Evolutionary conservation across 2,797 vertebrate genomes (phyloP), one percentile per base, ranked within the genome.

Genomic region (Semaprochilodus insignis): DNA sequence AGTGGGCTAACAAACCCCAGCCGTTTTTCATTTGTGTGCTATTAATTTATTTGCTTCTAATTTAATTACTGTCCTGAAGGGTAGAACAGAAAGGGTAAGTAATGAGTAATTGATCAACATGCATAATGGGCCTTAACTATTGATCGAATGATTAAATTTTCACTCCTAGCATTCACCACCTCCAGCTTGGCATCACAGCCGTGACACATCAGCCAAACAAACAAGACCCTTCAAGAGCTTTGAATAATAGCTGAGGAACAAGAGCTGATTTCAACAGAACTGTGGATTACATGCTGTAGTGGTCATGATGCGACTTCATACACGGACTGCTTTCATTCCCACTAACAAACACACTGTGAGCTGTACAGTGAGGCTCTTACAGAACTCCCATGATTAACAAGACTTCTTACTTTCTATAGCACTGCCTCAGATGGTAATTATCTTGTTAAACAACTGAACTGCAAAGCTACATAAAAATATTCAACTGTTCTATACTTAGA

Each of bases 81-180:
- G 21, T 52, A 31, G 86, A 81, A 54, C 77, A 81, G 23, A 31
- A 51, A 85, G 7, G 17, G 7, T 59, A n/a, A 52, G 81, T 87
- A 88, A 92, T 87, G 73, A 80, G 81, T n/a, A 66, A 91, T 81
- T 80, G 89, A 92, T 89, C 77, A 66, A 62, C 60, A 83, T 77
- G 80, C 1, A 59, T 86, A 87, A 87, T 81, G 66, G 34, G 17
- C 66, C 70, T 65, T 59, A 13, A 19, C 67, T 80, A 88, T 91
- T 59, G 6, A 88, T 85, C 48, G 15, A 73, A 80, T 74, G 73
- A 81, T 85, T 81, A 86, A 88, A 86, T 87, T 82, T 54, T 86
- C 14, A 31, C 34, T 16, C 23, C 19, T 17, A 67, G 52, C 44
- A 17, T 27, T 69, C 21, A 55, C 63, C 60, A 65, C 60, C 44